Evolutionary conservation across 2,797 vertebrate species (phyloP).

Genomic region (Pyrocephalus nanus): DNA sequence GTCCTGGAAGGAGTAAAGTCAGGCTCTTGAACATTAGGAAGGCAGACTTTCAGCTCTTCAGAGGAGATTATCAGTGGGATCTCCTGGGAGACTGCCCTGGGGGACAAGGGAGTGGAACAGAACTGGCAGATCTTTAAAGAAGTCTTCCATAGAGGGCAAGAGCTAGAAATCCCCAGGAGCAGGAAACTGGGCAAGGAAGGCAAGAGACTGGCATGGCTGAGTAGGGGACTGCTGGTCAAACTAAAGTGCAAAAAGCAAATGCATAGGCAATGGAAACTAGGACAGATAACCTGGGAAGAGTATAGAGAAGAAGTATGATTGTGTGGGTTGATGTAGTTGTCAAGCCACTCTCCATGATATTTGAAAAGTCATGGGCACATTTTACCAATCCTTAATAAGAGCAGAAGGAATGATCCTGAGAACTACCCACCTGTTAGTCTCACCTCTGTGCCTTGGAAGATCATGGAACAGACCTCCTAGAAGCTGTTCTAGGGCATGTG

Average conservation of each 20-base stretch:
- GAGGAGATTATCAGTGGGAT: not conserved
- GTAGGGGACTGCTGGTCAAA: not conserved
- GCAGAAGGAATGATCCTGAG: not conserved
- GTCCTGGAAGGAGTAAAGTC: not conserved
- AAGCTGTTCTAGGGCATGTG: not conserved
- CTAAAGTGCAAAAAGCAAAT: not conserved
- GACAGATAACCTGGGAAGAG: not conserved
- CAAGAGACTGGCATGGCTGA: not conserved
- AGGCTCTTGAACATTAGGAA: not conserved
- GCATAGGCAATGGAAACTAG: not conserved
- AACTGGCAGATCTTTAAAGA: not conserved
- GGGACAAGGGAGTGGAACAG: not conserved
- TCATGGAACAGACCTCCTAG: not conserved
- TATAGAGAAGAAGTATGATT: not conserved
- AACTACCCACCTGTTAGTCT: fast-evolving
- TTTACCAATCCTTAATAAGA: not conserved
- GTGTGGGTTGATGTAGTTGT: not conserved
- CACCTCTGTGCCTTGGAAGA: not conserved
- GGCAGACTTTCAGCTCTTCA: not conserved
- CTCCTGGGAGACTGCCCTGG: not conserved
- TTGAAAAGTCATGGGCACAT: not conserved
- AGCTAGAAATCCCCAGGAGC: not conserved
- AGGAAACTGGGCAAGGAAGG: not conserved
- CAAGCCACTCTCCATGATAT: not conserved
- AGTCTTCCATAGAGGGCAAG: not conserved